A percentile compares a stretch with the other conserved stretches of the same genome.
Conservation (phyloP, 2,888 invertebrate genomes). For the Amphipoea lucens region DNA sequence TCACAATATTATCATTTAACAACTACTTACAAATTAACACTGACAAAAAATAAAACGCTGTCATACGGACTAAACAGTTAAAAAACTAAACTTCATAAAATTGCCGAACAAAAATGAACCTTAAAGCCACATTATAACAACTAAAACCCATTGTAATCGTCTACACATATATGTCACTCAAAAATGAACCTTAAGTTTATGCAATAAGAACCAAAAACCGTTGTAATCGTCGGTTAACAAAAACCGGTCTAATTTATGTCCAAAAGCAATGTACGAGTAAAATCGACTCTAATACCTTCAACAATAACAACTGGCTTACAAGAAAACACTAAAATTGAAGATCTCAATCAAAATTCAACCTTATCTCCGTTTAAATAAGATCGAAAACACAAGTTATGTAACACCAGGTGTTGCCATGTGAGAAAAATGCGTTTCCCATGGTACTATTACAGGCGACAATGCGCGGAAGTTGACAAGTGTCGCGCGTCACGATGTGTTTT, state of each 20-base stretch:
- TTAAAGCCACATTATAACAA: not conserved
- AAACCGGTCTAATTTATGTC: conserved; percentile 3
- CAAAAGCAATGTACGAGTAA: not conserved
- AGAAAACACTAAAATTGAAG: conserved; percentile 1
- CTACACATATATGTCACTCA: not conserved
- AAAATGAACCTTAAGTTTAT: not conserved
- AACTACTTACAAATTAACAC: not conserved
- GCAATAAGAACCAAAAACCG: not conserved
- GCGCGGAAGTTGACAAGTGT: conserved; percentile 68
- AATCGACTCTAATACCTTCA: conserved; percentile 15
- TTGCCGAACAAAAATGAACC: not conserved
- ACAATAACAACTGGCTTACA: not conserved
- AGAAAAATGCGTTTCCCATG: conserved; percentile 62
- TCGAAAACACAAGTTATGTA: not conserved
- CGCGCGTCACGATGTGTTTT: conserved; percentile 48
- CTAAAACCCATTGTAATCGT: not conserved
- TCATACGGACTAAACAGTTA: not conserved
- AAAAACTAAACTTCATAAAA: not conserved
- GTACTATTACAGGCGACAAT: conserved; percentile 59
- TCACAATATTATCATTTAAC: conserved; percentile 39
- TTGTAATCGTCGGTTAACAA: not conserved
- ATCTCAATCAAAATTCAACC: not conserved
- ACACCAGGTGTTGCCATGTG: conserved; percentile 38
- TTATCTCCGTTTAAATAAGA: not conserved
- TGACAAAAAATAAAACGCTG: conserved; percentile 16